Conservation (phyloP, 2,113 vertebrate genomes). For the Nesoenas mayeri region DNA sequence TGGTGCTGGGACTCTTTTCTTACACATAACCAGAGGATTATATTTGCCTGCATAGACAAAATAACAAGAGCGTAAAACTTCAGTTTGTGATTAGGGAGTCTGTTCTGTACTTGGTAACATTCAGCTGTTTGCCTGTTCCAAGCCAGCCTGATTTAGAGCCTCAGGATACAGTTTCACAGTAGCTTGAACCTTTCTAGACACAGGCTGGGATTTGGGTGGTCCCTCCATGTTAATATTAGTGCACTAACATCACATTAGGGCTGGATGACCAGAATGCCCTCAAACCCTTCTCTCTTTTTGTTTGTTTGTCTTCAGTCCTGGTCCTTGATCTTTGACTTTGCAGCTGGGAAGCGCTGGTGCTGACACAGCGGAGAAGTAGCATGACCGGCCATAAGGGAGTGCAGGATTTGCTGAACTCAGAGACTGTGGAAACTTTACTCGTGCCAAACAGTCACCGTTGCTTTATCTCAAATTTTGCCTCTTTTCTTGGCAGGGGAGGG, state of each 20-base stretch:
- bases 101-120: not conserved
- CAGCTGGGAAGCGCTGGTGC: not conserved
- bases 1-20: not conserved
- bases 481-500: not conserved
- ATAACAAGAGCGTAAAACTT: not conserved
- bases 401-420: not conserved
- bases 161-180: not conserved
- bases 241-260: accelerated
- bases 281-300: not conserved
- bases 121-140: not conserved
- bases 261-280: not conserved
- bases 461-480: not conserved
- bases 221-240: not conserved
- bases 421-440: not conserved
- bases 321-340: not conserved
- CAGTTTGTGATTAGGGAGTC: accelerated
- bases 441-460: not conserved
- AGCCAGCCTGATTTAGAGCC: not conserved
- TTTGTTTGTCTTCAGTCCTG: not conserved
- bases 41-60: not conserved
- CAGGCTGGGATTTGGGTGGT: not conserved
- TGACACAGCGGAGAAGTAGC: not conserved
- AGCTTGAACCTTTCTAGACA: not conserved
- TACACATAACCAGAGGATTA: not conserved
- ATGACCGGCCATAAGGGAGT: accelerated